Evolutionary conservation across 1,140 invertebrate species (phyloP).

Genomic region (Capitella teleta): DNA sequence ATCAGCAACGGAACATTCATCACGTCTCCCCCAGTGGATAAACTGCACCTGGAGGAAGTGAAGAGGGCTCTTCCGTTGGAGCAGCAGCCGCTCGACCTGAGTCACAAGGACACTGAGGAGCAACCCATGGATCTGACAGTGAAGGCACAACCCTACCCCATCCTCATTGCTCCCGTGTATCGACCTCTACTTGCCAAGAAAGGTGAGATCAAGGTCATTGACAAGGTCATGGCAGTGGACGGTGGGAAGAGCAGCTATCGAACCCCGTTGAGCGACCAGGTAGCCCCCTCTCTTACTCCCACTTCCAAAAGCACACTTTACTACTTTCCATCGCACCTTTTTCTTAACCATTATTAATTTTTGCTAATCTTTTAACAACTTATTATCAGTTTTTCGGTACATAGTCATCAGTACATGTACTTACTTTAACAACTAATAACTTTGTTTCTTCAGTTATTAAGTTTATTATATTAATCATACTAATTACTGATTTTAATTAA

Average conservation of each 20-base stretch:
- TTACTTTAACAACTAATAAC: no score
- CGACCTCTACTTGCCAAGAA: no score
- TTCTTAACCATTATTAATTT: no score
- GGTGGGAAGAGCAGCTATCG: neutral
- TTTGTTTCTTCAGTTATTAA: no score
- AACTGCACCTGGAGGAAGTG: neutral
- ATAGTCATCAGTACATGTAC: no score
- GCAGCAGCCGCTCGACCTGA: constrained; percentile 1
- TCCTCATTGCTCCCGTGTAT: no score
- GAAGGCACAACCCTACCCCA: neutral
- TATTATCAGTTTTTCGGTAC: no score
- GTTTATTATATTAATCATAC: no score
- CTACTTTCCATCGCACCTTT: neutral
- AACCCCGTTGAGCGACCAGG: neutral
- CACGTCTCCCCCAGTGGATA: neutral
- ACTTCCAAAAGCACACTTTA: neutral
- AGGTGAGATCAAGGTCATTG: no score
- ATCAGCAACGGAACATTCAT: no score
- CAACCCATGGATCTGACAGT: constrained; percentile 24
- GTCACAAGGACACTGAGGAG: neutral
- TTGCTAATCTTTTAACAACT: no score
- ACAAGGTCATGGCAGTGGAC: neutral
- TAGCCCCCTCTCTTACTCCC: neutral
- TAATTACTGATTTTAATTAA: no score
- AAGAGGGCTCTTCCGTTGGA: neutral